Percentiles rank a stretch among this genome's conserved stretches.
Conservation (phyloP, 1,140 invertebrate genomes). For the Mactra quadrangularis region DNA sequence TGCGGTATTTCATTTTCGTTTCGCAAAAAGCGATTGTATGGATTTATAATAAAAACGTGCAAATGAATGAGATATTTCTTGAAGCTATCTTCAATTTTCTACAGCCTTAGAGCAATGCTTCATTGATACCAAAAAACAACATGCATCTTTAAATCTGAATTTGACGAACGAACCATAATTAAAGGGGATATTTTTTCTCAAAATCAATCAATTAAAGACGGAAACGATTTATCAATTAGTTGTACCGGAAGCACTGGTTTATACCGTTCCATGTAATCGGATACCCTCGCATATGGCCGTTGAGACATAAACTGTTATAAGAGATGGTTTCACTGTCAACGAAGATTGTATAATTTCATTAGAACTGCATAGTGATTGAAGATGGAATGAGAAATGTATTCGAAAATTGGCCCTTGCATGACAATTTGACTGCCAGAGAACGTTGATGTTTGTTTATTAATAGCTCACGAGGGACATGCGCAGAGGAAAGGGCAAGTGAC, state of each 20-base stretch:
- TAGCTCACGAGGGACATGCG: conserved; percentile 12
- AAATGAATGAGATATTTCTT: too few relatives aligned
- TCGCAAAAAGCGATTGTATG: too few relatives aligned
- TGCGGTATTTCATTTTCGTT: too few relatives aligned
- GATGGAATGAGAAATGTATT: conserved; percentile 52
- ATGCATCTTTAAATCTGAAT: too few relatives aligned
- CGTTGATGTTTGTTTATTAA: conserved; percentile 44
- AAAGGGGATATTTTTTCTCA: not conserved
- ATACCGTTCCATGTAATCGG: conserved; percentile 26
- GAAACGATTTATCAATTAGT: not conserved
- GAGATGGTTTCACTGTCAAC: conserved; percentile 24
- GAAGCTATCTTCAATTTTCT: too few relatives aligned
- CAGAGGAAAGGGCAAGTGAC: not conserved
- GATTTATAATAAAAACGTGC: too few relatives aligned
- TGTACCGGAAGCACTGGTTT: not conserved
- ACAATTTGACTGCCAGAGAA: conserved; percentile 30
- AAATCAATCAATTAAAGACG: conserved; percentile 7
- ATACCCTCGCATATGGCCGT: conserved; percentile 55
- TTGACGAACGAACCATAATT: too few relatives aligned
- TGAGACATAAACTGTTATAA: conserved; percentile 44
- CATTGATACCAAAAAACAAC: too few relatives aligned
- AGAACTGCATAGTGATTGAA: conserved; percentile 30
- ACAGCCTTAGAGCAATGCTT: too few relatives aligned
- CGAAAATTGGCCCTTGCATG: conserved; percentile 23
- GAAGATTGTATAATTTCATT: conserved; percentile 51